phyloP scores from a whole-genome alignment of 2,113 vertebrate genomes.

The Xiphophorus couchianus region DNA sequence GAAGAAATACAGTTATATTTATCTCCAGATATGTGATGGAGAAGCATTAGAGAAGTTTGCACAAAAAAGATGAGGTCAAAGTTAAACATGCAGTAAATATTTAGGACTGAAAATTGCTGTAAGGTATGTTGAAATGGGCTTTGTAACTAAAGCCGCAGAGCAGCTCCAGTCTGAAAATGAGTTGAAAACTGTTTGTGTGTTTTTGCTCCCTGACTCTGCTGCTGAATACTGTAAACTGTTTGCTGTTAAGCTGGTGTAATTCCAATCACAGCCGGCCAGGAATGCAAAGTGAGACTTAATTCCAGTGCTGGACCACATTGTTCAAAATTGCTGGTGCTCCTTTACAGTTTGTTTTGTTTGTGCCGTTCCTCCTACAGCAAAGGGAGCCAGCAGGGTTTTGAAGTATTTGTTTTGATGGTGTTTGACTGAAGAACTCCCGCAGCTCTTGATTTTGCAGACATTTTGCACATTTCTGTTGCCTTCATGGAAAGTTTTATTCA shows the following conservation, averaged over 20 bases:
- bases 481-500: neutral
- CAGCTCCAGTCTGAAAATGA: neutral
- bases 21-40: neutral
- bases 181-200: constrained; percentile 7
- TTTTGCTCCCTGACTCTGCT: neutral
- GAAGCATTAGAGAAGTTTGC: neutral
- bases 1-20: neutral
- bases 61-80: neutral
- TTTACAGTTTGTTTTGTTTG: neutral
- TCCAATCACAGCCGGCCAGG: constrained; percentile 2
- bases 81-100: neutral
- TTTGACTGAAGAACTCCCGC: constrained; percentile 14
- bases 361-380: constrained; percentile 10
- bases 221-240: neutral
- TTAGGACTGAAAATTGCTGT: neutral
- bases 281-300: constrained; percentile 2
- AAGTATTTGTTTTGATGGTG: neutral
- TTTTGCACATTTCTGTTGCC: constrained; percentile 34
- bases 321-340: neutral
- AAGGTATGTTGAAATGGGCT: no score
- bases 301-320: constrained; percentile 6
- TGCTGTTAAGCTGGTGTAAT: neutral
- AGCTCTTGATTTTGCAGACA: neutral
- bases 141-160: neutral
- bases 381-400: neutral